Evolutionary conservation across 2,113 vertebrate species (phyloP), one percentile per base, ranked within the genome.

Genomic region (Ia io): DNA sequence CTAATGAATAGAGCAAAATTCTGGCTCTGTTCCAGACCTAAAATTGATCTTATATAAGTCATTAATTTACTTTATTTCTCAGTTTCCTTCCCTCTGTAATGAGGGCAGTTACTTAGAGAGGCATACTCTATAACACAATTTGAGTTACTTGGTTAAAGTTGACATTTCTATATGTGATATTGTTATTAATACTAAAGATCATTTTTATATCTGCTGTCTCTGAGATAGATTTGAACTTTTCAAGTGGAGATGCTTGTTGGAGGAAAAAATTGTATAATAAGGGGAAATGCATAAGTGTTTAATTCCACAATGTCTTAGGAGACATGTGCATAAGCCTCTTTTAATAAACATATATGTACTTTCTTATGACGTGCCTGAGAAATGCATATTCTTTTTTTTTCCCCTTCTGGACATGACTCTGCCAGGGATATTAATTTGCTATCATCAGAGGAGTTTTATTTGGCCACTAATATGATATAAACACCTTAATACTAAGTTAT

Each of bases 41-140:
- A 90, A 92, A 91, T 23, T 93, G 87, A 94, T 80, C 47, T 92
- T 94, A 13, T 44, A 71, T 88, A 84, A 92, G 53, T 76, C 89
- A 63, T 85, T 65, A 30, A 76, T 91, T 95, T 65, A 51, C 32
- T 63, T 90, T 95, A 32, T 65, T 30, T 28, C 35, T 96, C 30
- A 65, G 37, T 85, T 83, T 88, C 32, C 65, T 94, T 70, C 49
- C 69, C 13, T 77, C 13, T 30, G 2, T 11, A 53, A 40, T 77
- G 35, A 76, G 61, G 51, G 8, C n/a, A 87, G 30, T 90, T 88
- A 40, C 56, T 91, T 77, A 70, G 37, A 80, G 16, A 74, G 71
- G 32, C 7, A 77, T 49, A 30, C 30, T 61, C 12, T 91, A 4
- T 73, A 56, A 63, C 0, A 3, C 42, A 40, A 91, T 78, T 70